Base-by-base conservation (phyloP, 2,113 vertebrate genomes). In the Hyperoodon ampullatus region DNA sequence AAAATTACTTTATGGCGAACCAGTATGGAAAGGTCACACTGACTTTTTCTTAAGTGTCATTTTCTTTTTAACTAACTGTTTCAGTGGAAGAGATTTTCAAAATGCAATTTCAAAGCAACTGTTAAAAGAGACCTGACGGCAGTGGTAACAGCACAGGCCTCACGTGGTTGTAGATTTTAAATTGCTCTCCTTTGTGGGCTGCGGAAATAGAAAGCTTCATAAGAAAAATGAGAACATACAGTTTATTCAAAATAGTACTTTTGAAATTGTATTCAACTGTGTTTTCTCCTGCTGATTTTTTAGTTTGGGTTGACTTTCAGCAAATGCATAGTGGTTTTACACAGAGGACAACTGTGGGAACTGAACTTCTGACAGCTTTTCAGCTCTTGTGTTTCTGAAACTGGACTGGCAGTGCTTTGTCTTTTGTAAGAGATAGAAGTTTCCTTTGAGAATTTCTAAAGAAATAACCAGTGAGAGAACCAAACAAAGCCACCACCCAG, bases 11-110 rank as follows among this genome's bases (percentile, higher is more conserved):
- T 90, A 78, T 78, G 33, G 77, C 35, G 58, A 94, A 94, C 19
- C 10, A 33, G 18, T 18, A 13, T 50, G 44, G 39, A 74, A 92
- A 95, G 72, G 44, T 87, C 88, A 90, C 61, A 39, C 0, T 81
- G 91, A 39, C 88, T 82, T 88, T 55, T 70, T 77, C 81, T 89
- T 81, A 60, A 80, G 33, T 85, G 68, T 61, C 78, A 78, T 68
- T 96, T 94, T 71, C 81, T 83, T 96, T 92, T 91, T 50, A 94
- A 66, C 72, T 80, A 89, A 93, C 77, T 90, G 92, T 60, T 89
- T 87, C 88, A 93, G 50, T 71, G 66, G 60, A 58, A 77, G 50
- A 85, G 55, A 28, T 15, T 47, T 65, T 87, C 72, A 82, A 60
- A 60, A 61, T 71, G 15, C 39, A 63, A 0, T 85, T 61, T 80